phyloP scores from a whole-genome alignment of 53 echinoderm and acorn worm genomes.

The Actinopyga echinites region DNA sequence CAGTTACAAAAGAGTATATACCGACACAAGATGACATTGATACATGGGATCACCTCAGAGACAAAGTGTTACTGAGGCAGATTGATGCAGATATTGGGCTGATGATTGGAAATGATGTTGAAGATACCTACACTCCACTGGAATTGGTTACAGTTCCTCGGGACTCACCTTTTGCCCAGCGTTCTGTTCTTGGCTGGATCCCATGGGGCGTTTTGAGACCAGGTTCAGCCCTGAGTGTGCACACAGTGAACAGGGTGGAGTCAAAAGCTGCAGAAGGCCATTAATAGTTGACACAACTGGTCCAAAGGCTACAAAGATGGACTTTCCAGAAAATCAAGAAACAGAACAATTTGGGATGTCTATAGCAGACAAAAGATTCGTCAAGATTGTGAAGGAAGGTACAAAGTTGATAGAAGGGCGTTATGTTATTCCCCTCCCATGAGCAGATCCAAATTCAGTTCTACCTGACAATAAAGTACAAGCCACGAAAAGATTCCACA shows the following conservation, averaged over 20 bases:
- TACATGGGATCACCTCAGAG: constrained; percentile 44
- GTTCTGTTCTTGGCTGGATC: constrained; percentile 44
- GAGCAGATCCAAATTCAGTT: constrained; percentile 1
- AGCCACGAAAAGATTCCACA: neutral
- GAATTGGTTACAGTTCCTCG: constrained; percentile 46
- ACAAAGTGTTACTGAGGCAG: neutral
- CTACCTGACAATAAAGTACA: neutral
- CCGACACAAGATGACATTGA: constrained; percentile 49
- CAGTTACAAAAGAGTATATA: neutral
- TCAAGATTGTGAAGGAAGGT: neutral
- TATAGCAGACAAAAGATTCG: neutral
- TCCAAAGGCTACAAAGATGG: too few relatives aligned
- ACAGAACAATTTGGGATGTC: neutral
- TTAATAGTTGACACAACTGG: neutral
- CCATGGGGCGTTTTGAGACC: constrained; percentile 28
- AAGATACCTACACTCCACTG: constrained; percentile 49
- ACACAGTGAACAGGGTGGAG: neutral
- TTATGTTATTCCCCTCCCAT: constrained; percentile 17
- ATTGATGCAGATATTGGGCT: constrained; percentile 65
- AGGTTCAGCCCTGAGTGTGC: neutral
- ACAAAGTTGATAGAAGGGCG: neutral
- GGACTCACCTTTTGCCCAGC: constrained; percentile 44
- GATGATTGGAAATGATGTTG: constrained; percentile 44
- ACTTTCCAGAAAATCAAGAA: neutral
- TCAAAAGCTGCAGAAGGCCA: neutral